Evolutionary conservation across 2,888 invertebrate species (phyloP).

Genomic region (Orchesella flavescens): DNA sequence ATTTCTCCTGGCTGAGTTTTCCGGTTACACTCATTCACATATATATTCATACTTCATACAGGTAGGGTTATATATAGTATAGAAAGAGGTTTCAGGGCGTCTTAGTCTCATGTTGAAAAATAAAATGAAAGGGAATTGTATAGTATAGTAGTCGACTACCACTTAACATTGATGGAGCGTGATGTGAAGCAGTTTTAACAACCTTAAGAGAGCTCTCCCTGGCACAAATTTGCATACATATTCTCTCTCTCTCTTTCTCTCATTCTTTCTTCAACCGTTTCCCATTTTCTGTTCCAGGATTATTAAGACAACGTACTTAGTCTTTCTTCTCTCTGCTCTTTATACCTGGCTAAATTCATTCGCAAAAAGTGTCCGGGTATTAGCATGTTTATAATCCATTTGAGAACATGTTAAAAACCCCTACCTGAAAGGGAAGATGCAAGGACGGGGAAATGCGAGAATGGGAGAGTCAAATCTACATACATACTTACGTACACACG

Average conservation of each 20-base stretch:
- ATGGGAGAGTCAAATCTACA: background rate
- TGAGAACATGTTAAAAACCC: background rate
- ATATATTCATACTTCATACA: background rate
- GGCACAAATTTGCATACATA: conserved; percentile 18
- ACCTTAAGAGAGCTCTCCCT: background rate
- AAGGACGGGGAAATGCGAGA: background rate
- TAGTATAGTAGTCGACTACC: background rate
- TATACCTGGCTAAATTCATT: background rate
- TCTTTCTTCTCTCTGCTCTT: background rate
- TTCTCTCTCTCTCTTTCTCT: background rate
- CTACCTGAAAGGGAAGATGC: background rate
- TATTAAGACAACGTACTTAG: background rate
- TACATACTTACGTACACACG: too few relatives aligned
- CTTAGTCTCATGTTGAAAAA: background rate
- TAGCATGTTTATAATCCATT: conserved; percentile 14
- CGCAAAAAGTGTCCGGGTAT: background rate
- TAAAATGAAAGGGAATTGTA: background rate
- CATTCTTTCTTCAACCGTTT: background rate
- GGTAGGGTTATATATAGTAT: too few relatives aligned
- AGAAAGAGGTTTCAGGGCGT: too few relatives aligned
- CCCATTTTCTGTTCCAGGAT: background rate
- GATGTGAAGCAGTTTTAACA: conserved; percentile 8
- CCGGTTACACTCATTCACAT: background rate
- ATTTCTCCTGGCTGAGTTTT: conserved; percentile 11
- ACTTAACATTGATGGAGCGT: conserved; percentile 11